A percentile compares a stretch with the other conserved stretches of the same genome.
These are phyloP conservation scores for Heptranchias perlo DNA, from an alignment of 2,113 vertebrate species.

Conservation along the genomic window DNA sequence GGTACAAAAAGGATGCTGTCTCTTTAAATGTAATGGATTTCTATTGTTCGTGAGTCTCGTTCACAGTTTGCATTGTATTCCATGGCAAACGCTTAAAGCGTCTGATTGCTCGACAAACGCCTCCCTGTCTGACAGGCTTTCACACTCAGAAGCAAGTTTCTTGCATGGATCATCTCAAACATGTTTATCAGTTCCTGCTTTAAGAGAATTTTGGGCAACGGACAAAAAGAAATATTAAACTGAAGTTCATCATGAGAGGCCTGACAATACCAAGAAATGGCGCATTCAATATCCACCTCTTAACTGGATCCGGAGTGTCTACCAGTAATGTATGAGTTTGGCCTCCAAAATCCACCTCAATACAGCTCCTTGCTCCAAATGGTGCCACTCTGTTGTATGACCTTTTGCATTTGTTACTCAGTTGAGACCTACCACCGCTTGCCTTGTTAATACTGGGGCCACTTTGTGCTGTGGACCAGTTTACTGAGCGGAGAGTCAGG, in stretches of 20 bases:
- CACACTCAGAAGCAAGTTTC: neutral
- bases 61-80: conserved; percentile 13
- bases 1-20: neutral
- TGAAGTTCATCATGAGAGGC: neutral
- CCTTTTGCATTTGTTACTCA: neutral
- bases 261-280: neutral
- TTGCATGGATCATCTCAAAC: neutral
- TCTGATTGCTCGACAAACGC: neutral
- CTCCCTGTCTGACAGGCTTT: neutral
- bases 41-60: neutral
- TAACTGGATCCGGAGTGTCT: neutral
- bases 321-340: neutral
- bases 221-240: neutral
- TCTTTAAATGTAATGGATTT: conserved; percentile 16
- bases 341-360: neutral
- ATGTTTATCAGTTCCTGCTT: neutral
- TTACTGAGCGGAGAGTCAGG: neutral
- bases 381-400: neutral
- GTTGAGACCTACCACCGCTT: neutral
- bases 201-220: neutral
- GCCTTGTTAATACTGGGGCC: neutral
- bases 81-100: neutral
- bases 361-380: neutral
- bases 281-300: neutral
- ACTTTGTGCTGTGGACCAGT: too few species aligned